A percentile compares a stretch with the other conserved stretches of the same genome.
phyloP scores from a whole-genome alignment of 2,797 vertebrate genomes.

The Phaenicophaeus curvirostris region DNA sequence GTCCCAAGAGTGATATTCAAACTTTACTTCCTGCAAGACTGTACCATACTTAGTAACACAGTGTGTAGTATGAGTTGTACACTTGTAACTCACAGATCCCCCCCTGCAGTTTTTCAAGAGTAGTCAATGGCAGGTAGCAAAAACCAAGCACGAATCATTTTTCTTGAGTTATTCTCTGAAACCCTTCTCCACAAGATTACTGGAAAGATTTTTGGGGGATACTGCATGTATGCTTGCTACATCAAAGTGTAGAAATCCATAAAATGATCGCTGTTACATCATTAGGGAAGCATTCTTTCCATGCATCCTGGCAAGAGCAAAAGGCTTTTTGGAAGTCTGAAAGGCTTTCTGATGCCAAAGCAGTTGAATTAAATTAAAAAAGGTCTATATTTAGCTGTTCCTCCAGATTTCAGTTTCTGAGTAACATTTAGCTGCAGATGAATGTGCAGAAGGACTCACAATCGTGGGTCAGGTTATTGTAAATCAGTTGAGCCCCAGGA shows the following conservation, averaged over 20 bases:
- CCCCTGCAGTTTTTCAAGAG: neutral
- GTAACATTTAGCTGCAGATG: neutral
- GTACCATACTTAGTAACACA: neutral
- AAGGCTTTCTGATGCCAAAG: conserved; percentile 42
- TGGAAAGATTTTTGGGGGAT: neutral
- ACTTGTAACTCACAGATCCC: neutral
- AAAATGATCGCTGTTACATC: conserved; percentile 17
- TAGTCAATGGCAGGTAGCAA: neutral
- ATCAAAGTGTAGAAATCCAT: neutral
- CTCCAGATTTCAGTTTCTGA: conserved; percentile 19
- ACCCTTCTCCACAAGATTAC: neutral
- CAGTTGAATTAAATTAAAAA: conserved; percentile 35
- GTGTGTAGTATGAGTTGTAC: neutral
- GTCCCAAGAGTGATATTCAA: neutral
- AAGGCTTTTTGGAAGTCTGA: conserved; percentile 5
- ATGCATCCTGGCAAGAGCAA: conserved; percentile 28
- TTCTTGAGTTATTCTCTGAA: neutral
- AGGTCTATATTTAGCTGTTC: conserved; percentile 17
- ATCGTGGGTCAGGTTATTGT: neutral
- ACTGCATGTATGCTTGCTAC: neutral
- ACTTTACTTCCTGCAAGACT: neutral
- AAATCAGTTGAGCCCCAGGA: conserved; percentile 7
- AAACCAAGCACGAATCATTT: neutral
- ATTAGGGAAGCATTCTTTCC: conserved; percentile 45
- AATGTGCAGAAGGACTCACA: conserved; percentile 23